Conservation (phyloP, 2,888 invertebrate species). For the Magallana nippona region DNA sequence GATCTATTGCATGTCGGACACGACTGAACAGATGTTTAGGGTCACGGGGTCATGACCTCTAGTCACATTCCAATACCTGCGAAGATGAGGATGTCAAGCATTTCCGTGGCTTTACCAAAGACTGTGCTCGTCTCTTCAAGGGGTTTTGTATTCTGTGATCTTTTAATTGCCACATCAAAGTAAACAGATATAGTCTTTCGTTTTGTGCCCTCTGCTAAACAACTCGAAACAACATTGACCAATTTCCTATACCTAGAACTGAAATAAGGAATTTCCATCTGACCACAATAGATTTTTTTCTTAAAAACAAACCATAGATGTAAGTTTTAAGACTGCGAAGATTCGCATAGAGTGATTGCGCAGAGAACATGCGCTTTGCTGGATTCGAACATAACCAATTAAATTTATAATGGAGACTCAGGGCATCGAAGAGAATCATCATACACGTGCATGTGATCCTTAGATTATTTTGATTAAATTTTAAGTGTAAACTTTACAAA, state of each 20-base stretch:
- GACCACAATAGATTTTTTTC: too few species aligned
- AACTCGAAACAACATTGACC: not conserved
- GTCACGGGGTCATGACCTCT: constrained; percentile 12
- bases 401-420: too few species aligned
- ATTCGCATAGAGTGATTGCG: too few species aligned
- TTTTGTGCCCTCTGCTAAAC: not conserved
- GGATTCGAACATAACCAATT: too few species aligned
- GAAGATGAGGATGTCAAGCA: constrained; percentile 24
- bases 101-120: constrained; percentile 29
- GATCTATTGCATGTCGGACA: constrained; percentile 2
- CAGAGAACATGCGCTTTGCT: too few species aligned
- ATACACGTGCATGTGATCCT: too few species aligned
- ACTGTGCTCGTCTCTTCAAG: not conserved
- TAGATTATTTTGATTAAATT: too few species aligned
- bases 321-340: too few species aligned
- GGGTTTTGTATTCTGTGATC: constrained; percentile 5
- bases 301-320: too few species aligned
- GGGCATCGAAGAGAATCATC: too few species aligned
- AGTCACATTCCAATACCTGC: constrained; percentile 19
- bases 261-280: too few species aligned
- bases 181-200: not conserved
- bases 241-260: not conserved
- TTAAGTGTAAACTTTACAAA: too few species aligned
- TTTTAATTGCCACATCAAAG: constrained; percentile 30
- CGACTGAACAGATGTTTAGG: not conserved